Conservation (phyloP, 2,888 invertebrate species). For the Dendrolimus houi region DNA sequence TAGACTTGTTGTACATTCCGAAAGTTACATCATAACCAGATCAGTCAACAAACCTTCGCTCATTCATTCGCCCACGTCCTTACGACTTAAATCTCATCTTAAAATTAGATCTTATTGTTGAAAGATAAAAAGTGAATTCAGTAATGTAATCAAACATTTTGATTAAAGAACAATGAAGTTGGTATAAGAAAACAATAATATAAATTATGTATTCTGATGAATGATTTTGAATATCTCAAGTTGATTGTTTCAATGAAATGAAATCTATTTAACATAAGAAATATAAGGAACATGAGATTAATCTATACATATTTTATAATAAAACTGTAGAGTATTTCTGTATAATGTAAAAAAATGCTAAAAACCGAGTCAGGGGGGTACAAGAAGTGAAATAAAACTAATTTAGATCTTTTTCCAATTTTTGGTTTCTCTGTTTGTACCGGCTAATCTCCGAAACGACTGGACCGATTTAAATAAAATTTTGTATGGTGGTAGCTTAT, state of each 20-base stretch:
- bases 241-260: background rate
- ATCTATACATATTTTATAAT: no score
- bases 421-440: no score
- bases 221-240: background rate
- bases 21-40: constrained; percentile 67
- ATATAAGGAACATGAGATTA: no score
- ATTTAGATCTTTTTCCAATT: no score
- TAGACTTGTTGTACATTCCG: background rate
- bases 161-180: background rate
- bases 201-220: background rate
- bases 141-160: background rate
- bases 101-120: background rate
- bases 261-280: no score
- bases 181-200: background rate
- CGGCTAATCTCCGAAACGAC: no score
- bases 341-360: no score
- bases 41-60: constrained; percentile 59
- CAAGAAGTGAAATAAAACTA: no score
- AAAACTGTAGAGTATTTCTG: no score
- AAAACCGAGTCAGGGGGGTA: no score
- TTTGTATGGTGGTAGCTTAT: no score
- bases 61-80: constrained; percentile 57
- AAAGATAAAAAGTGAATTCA: background rate
- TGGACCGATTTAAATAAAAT: no score
- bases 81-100: background rate